Evolutionary conservation across 1,140 invertebrate genomes (phyloP).

Genomic region (Gryllus bimaculatus): DNA sequence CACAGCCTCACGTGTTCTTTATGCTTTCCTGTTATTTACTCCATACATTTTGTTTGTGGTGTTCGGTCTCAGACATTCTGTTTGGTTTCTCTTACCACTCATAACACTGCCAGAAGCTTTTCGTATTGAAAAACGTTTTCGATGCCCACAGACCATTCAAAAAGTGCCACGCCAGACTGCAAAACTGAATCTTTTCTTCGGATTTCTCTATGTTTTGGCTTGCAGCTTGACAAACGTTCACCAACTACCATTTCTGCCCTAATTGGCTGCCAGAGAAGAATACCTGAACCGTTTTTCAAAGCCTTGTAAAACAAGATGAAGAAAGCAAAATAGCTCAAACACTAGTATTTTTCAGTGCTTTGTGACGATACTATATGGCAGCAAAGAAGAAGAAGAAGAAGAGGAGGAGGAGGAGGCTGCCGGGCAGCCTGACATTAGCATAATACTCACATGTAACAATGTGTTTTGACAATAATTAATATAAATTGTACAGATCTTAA

Average conservation of each 20-base stretch:
- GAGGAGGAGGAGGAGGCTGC: no score
- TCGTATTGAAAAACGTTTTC: constrained; percentile 80
- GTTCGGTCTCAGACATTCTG: constrained; percentile 67
- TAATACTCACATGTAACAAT: neutral
- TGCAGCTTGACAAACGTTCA: constrained; percentile 38
- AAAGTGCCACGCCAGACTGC: constrained; percentile 80
- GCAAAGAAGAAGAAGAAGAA: neutral
- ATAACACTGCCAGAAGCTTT: constrained; percentile 80
- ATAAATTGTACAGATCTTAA: neutral
- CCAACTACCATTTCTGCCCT: constrained; percentile 22
- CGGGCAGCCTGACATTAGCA: neutral
- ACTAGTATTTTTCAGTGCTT: neutral
- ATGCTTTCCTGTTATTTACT: constrained; percentile 80
- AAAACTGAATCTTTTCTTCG: constrained; percentile 82
- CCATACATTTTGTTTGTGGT: constrained; percentile 86
- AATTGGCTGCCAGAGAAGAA: neutral
- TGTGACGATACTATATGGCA: neutral
- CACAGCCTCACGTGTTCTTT: constrained; percentile 82
- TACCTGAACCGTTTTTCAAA: neutral
- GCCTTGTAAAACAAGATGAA: no score
- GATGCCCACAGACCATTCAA: constrained; percentile 63
- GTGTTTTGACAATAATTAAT: neutral
- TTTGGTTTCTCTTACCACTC: constrained; percentile 81
- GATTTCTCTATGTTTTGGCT: constrained; percentile 76
- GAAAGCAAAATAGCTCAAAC: no score